A percentile compares a stretch with the other conserved stretches of the same genome.
These are phyloP conservation scores for Mercenaria mercenaria DNA, from an alignment of 1,140 invertebrate species.

Conservation along the genomic window DNA sequence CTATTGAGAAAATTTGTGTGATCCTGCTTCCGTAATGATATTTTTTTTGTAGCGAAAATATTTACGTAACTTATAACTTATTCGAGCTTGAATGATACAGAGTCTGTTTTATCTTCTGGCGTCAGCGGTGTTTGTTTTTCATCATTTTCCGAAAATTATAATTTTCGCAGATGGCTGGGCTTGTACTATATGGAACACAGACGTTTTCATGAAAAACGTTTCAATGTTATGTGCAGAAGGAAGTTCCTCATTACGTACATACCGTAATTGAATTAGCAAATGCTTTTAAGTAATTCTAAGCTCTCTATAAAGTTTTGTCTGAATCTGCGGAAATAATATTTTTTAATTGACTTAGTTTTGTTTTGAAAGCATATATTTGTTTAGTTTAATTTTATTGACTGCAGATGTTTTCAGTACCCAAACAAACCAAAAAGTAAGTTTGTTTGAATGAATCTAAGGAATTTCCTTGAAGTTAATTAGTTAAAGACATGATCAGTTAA, in stretches of 20 bases:
- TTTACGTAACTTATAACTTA: constrained; percentile 56
- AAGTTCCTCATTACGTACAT: constrained; percentile 7
- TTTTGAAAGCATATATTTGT: not conserved
- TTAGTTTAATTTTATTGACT: not conserved
- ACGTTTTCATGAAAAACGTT: constrained; percentile 40
- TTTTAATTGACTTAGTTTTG: constrained; percentile 8
- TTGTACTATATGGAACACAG: constrained; percentile 12
- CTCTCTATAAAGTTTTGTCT: not conserved
- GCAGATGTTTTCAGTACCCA: not conserved
- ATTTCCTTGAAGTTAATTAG: no score
- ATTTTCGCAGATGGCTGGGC: constrained; percentile 29
- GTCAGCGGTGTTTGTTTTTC: constrained; percentile 35
- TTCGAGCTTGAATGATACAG: constrained; percentile 1
- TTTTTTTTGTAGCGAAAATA: constrained; percentile 61
- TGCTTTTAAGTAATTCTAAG: constrained; percentile 40
- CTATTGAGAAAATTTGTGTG: constrained; percentile 54
- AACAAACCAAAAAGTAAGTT: not conserved
- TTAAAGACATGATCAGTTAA: no score
- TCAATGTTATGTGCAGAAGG: not conserved
- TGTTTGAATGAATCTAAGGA: no score
- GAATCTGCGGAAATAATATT: not conserved
- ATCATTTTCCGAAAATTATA: constrained; percentile 46
- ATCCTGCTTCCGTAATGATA: constrained; percentile 13
- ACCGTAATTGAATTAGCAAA: constrained; percentile 35
- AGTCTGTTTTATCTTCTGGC: not conserved